Evolutionary conservation across 2,888 invertebrate genomes (phyloP).

Genomic region (Pollenia labialis): DNA sequence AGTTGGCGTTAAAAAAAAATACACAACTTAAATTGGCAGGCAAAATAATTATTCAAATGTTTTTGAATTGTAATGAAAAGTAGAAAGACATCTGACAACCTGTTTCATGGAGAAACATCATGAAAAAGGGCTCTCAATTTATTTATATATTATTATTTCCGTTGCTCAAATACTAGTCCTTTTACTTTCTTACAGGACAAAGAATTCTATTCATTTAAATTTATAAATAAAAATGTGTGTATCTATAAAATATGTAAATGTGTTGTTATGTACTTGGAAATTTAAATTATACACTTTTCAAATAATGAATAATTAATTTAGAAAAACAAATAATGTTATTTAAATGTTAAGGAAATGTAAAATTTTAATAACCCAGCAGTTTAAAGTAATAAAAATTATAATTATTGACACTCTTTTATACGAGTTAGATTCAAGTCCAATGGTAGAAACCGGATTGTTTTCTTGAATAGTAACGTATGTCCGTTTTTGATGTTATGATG

Average conservation of each 20-base stretch:
- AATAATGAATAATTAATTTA: background rate
- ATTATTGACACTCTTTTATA: no score
- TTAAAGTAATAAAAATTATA: no score
- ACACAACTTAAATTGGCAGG: background rate
- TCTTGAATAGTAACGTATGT: no score
- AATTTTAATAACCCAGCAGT: no score
- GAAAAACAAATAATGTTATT: background rate
- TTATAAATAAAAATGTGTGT: background rate
- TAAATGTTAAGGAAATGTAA: no score
- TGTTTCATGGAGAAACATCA: constrained; percentile 34
- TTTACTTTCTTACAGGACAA: background rate
- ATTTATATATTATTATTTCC: constrained; percentile 12
- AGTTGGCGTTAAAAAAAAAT: no score
- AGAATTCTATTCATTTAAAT: background rate
- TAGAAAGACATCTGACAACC: constrained; percentile 22
- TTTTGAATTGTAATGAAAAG: constrained; percentile 31
- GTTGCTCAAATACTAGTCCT: background rate
- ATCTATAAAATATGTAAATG: background rate
- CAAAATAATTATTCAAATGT: constrained; percentile 10
- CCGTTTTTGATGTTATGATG: no score
- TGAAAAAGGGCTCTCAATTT: constrained; percentile 26
- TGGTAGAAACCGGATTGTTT: no score
- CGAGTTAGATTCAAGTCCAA: no score
- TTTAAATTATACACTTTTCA: background rate
- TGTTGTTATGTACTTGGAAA: background rate